Evolutionary conservation across 2,113 vertebrate species (phyloP), one percentile per base, ranked within the genome.

Genomic region (Pachycephala philippinensis): DNA sequence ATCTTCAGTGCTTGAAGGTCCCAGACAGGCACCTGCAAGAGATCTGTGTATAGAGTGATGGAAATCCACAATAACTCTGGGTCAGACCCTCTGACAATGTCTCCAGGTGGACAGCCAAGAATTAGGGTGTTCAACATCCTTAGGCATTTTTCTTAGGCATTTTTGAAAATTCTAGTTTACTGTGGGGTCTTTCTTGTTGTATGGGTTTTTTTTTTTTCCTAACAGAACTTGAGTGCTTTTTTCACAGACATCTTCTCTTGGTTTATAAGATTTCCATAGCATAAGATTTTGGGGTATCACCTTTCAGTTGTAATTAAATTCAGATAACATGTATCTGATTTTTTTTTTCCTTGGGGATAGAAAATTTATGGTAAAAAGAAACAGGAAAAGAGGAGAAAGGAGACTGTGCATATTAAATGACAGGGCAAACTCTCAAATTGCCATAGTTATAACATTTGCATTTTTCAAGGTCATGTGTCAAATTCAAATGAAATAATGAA

Each of bases 401-500:
- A 18, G 28, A 47, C 44, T 60, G 54, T 65, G 54, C 11, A 39
- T 94, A 72, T 87, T 76, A 93, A 94, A 69, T 53, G 40, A 60
- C 65, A 89, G 50, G 23, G 22, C 2, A 10, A 90, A 66, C 16
- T 85, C 82, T 86, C 47, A 66, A 91, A 88, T 81, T 74, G 80
- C 60, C 28, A 33, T 23, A 80, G 75, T 90, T 91, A 70, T 10
- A 93, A 91, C 82, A 90, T 91, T 87, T 90, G 78, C 72, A 82
- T 90, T 96, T 96, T 92, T 86, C 96, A 95, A 95, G 95, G 90
- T 94, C 88, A 40, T 78, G 40, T 89, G 93, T 93, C 83, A 96
- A 94, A 88, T 75, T 75, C 44, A 92, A 93, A 93, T 70, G 47
- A 94, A 93, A 96, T 89, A 93, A 88, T 78, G 85, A 93, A 90